Conservation (phyloP, 2,113 vertebrate species). For the Chauna torquata region DNA sequence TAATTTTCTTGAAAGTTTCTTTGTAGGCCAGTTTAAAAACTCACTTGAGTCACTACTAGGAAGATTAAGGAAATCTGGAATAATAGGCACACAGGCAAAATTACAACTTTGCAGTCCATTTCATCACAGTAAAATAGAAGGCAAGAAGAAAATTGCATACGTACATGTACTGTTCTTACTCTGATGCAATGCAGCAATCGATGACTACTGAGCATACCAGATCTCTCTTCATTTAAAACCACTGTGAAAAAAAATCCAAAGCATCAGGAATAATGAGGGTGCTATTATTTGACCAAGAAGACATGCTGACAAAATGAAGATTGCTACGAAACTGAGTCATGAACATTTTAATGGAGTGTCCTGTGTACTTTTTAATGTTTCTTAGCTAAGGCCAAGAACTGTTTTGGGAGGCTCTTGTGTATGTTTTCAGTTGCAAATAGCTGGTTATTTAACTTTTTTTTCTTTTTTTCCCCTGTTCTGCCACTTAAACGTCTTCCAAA, state of each 20-base stretch:
- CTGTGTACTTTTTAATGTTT: not conserved
- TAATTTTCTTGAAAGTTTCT: not conserved
- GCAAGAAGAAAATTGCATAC: not conserved
- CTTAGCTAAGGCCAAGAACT: not conserved
- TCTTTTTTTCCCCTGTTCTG: not conserved
- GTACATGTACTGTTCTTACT: not conserved
- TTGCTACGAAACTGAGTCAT: not conserved
- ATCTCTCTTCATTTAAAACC: not conserved
- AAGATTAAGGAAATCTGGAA: not conserved
- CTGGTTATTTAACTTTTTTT: not conserved
- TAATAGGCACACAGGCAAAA: not conserved
- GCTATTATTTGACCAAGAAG: not conserved
- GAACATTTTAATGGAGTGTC: not conserved
- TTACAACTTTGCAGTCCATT: not conserved
- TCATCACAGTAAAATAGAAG: not conserved
- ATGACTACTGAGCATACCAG: not conserved
- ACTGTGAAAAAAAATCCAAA: not conserved
- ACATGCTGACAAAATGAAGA: not conserved
- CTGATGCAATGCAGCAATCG: not conserved
- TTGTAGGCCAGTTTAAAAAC: not conserved
- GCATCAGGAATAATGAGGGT: not conserved
- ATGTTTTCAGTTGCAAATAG: not conserved
- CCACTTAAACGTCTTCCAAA: not conserved
- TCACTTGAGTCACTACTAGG: not conserved
- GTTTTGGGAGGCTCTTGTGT: not conserved